Percentiles rank a stretch among this genome's conserved stretches.
Conservation (phyloP, 2,888 invertebrate species). For the Ormyrus nitidulus region DNA sequence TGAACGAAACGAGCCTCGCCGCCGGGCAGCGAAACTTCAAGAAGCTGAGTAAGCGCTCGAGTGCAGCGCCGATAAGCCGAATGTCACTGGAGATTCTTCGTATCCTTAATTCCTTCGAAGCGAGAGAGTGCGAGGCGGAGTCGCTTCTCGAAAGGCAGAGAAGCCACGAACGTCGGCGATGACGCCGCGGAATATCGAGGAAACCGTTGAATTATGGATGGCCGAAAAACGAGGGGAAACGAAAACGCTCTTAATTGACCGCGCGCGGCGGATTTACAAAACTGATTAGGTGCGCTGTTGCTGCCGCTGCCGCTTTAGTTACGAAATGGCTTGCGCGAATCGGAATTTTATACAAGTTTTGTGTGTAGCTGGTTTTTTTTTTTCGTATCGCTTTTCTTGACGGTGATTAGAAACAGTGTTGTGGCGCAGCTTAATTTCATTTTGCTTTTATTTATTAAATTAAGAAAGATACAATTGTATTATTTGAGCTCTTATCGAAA, state of each 20-base stretch:
- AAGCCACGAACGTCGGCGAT: too few relatives aligned
- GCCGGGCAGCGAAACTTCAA: conserved; percentile 7
- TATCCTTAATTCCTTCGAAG: conserved; percentile 19
- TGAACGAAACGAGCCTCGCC: conserved; percentile 4
- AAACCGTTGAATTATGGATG: background rate
- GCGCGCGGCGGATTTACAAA: conserved; percentile 35
- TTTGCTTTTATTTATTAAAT: too few relatives aligned
- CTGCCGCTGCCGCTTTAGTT: background rate
- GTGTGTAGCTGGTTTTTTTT: background rate
- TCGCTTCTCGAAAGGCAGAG: conserved; percentile 22
- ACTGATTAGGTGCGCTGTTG: conserved; percentile 22
- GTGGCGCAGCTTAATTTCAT: background rate
- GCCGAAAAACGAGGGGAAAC: background rate
- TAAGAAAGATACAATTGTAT: too few relatives aligned
- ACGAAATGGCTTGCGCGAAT: conserved; percentile 10
- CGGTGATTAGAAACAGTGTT: conserved; percentile 6
- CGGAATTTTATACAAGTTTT: too few relatives aligned
- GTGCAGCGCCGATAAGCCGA: conserved; percentile 37
- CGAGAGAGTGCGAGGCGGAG: background rate
- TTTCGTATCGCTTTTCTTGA: too few relatives aligned
- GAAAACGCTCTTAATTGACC: conserved; percentile 13
- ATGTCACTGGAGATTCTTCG: conserved; percentile 48
- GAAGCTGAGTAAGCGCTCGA: conserved; percentile 30
- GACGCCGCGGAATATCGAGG: background rate
- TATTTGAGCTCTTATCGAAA: too few relatives aligned